phyloP scores from a whole-genome alignment of 1,140 invertebrate species.

The Zaprionus africanus region DNA sequence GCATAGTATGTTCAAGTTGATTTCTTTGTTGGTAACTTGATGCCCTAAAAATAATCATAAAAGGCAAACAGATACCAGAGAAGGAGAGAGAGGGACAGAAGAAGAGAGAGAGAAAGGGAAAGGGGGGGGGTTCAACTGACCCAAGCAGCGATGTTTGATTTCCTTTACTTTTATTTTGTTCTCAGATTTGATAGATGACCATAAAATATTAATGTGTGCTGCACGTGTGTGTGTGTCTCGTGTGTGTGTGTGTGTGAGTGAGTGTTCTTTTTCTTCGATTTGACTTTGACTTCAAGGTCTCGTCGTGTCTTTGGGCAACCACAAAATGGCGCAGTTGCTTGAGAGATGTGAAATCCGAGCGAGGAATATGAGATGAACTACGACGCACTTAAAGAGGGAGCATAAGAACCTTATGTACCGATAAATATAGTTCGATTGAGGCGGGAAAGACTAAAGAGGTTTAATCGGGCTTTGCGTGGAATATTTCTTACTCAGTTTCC shows the following conservation, averaged over 20 bases:
- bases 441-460: neutral
- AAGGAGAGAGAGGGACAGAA: neutral
- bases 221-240: conserved; percentile 8
- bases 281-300: conserved; percentile 58
- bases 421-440: neutral
- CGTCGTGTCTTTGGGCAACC: neutral
- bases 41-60: conserved; percentile 19
- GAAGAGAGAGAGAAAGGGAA: neutral
- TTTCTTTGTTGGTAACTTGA: conserved; percentile 30
- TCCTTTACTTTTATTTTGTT: conserved; percentile 25
- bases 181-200: conserved; percentile 59
- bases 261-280: conserved; percentile 34
- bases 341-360: neutral
- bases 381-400: neutral
- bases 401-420: neutral
- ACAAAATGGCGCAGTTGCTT: conserved; percentile 26
- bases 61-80: neutral
- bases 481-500: neutral
- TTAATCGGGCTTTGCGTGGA: neutral
- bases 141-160: conserved; percentile 39
- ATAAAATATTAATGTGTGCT: conserved; percentile 51
- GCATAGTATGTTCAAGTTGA: conserved; percentile 29
- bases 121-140: conserved; percentile 5
- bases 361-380: neutral
- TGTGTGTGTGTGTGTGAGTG: neutral